Conservation (phyloP, 2,888 invertebrate species). For the Lottia gigantea region DNA sequence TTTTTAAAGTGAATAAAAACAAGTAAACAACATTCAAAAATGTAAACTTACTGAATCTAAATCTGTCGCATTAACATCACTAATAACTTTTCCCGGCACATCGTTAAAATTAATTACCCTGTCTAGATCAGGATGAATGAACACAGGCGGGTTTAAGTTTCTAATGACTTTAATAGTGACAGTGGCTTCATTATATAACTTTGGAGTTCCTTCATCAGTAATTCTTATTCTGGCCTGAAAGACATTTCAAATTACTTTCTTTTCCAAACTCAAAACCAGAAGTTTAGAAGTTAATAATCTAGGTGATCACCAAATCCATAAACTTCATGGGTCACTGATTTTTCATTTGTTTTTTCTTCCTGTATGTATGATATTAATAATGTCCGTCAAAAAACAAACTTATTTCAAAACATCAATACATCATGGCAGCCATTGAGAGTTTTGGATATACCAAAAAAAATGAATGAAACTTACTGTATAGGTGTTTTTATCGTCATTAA, state of each 20-base stretch:
- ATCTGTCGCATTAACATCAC: conserved; percentile 43
- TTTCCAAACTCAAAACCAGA: no score
- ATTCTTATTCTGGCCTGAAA: conserved; percentile 48
- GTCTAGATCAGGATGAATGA: conserved; percentile 22
- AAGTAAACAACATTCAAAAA: neutral
- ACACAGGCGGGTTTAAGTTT: conserved; percentile 44
- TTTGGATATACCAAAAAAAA: no score
- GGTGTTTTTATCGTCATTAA: neutral
- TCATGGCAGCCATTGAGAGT: no score
- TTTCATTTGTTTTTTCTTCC: no score
- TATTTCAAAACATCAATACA: no score
- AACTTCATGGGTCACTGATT: no score
- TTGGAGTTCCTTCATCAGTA: conserved; percentile 40
- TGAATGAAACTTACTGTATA: conserved; percentile 15
- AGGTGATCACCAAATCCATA: no score
- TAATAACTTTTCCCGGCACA: conserved; percentile 12
- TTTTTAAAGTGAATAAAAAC: no score
- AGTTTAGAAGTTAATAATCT: no score
- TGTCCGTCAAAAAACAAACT: no score
- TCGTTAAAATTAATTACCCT: conserved; percentile 7
- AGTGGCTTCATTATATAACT: conserved; percentile 16
- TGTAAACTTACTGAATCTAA: conserved; percentile 29
- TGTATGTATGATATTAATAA: no score
- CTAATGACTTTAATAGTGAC: conserved; percentile 43
- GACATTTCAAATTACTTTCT: no score